Percentiles rank a stretch among this genome's conserved stretches.
Evolutionary conservation across 2,113 vertebrate genomes (phyloP).

Genomic region (Tenebrosternarchus preto): DNA sequence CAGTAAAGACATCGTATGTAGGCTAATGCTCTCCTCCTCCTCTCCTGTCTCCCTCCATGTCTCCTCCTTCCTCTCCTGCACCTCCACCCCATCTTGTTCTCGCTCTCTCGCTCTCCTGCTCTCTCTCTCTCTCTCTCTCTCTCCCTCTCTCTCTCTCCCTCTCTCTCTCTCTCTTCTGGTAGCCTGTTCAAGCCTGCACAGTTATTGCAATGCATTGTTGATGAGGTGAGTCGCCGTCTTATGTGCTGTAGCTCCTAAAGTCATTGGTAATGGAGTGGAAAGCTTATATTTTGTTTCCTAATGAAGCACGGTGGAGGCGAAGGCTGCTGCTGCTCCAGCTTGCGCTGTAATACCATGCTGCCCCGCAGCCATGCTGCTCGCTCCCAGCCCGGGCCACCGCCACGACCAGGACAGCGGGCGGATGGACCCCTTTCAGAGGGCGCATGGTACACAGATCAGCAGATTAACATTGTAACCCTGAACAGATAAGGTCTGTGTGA

Average conservation of each 20-base stretch:
- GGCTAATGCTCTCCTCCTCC: conserved; percentile 87
- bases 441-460: conserved; percentile 11
- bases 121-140: conserved; percentile 70
- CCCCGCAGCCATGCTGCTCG: conserved; percentile 63
- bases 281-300: conserved; percentile 99
- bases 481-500: conserved; percentile 27
- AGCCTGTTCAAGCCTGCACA: conserved; percentile 87
- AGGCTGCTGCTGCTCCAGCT: conserved; percentile 67
- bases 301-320: conserved; percentile 91
- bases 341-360: conserved; percentile 56
- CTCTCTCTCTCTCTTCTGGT: conserved; percentile 62
- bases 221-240: conserved; percentile 99
- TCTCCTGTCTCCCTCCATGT: conserved; percentile 74
- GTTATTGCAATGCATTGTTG: conserved; percentile 99
- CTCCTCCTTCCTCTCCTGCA: conserved; percentile 64
- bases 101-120: no score
- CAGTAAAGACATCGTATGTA: conserved; percentile 94
- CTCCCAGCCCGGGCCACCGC: conserved; percentile 37
- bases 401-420: conserved; percentile 35
- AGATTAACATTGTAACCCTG: conserved; percentile 17
- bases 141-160: conserved; percentile 26
- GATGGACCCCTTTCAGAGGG: conserved; percentile 39
- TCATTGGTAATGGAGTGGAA: conserved; percentile 99
- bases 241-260: conserved; percentile 99
- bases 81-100: no score